phyloP scores from a whole-genome alignment of 2,797 vertebrate species.

The Gobionotothen gibberifrons region DNA sequence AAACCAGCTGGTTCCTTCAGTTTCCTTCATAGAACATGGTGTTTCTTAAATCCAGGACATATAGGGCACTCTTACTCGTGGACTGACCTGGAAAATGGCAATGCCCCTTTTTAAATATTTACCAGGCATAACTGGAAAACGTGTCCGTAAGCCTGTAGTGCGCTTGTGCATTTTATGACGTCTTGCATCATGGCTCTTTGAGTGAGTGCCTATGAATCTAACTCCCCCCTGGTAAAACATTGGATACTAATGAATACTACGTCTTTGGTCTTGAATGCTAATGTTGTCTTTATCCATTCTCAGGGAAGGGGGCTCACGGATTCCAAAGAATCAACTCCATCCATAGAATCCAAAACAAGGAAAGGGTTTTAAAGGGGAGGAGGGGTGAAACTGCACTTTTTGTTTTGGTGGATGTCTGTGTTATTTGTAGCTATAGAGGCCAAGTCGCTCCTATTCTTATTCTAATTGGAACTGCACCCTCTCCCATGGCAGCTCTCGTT shows the following conservation, averaged over 20 bases:
- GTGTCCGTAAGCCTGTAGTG: conserved; percentile 65
- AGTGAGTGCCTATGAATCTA: conserved; percentile 66
- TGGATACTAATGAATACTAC: conserved; percentile 63
- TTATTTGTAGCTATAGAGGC: conserved; percentile 69
- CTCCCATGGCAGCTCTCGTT: conserved; percentile 68
- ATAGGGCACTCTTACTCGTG: conserved; percentile 13
- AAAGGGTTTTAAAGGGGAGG: conserved; percentile 44
- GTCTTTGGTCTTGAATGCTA: conserved; percentile 58
- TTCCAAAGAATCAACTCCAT: conserved; percentile 44
- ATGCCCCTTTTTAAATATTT: conserved; percentile 74
- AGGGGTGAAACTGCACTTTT: conserved; percentile 53
- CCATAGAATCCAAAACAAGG: conserved; percentile 37
- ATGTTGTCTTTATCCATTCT: conserved; percentile 55
- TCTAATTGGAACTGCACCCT: conserved; percentile 76
- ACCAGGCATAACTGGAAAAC: conserved; percentile 54
- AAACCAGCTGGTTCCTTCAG: neutral
- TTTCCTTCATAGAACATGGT: neutral
- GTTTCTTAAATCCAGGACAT: conserved; percentile 1
- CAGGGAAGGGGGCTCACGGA: conserved; percentile 22
- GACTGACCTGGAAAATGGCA: conserved; percentile 21
- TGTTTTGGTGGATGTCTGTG: conserved; percentile 64
- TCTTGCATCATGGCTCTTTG: conserved; percentile 63
- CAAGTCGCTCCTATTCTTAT: conserved; percentile 73
- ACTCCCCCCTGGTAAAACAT: conserved; percentile 56
- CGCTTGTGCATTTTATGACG: conserved; percentile 69